These are phyloP conservation scores for Zaprionus lachaisei DNA, from an alignment of 1,140 invertebrate genomes.

Conservation along the genomic window DNA sequence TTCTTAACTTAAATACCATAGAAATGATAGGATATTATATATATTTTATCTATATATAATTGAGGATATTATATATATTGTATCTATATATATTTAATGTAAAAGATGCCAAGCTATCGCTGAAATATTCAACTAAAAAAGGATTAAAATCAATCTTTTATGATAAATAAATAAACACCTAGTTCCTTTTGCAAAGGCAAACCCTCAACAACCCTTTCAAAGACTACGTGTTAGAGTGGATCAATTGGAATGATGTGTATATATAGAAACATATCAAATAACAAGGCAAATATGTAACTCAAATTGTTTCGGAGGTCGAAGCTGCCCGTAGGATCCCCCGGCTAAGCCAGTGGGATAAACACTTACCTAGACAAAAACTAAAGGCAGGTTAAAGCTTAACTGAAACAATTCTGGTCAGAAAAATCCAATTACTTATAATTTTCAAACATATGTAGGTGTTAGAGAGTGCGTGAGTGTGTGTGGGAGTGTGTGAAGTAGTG, in stretches of 20 bases:
- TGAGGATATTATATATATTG: no score
- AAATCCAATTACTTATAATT: constrained; percentile 53
- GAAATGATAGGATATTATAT: no score
- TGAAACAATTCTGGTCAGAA: constrained; percentile 34
- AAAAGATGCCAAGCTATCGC: no score
- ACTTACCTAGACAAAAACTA: constrained; percentile 22
- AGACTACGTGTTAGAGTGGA: not conserved
- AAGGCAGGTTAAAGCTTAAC: not conserved
- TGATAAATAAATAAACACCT: no score
- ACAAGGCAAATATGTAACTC: constrained; percentile 22
- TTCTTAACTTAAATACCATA: no score
- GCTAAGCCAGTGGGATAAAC: constrained; percentile 28
- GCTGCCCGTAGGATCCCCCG: not conserved
- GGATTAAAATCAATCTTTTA: no score
- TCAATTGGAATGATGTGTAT: not conserved
- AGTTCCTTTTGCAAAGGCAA: not conserved
- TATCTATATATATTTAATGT: no score
- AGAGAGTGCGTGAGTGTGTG: constrained; percentile 7
- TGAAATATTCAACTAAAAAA: no score
- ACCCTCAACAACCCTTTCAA: not conserved
- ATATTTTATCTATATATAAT: no score
- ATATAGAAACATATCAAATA: constrained; percentile 21
- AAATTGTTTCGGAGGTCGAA: constrained; percentile 5
- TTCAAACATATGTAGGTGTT: constrained; percentile 12
- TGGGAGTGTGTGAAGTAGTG: constrained; percentile 3